A percentile compares a stretch with the other conserved stretches of the same genome.
These are phyloP conservation scores for Anthoscopus minutus DNA, from an alignment of 2,113 vertebrate genomes.

Conservation along the genomic window DNA sequence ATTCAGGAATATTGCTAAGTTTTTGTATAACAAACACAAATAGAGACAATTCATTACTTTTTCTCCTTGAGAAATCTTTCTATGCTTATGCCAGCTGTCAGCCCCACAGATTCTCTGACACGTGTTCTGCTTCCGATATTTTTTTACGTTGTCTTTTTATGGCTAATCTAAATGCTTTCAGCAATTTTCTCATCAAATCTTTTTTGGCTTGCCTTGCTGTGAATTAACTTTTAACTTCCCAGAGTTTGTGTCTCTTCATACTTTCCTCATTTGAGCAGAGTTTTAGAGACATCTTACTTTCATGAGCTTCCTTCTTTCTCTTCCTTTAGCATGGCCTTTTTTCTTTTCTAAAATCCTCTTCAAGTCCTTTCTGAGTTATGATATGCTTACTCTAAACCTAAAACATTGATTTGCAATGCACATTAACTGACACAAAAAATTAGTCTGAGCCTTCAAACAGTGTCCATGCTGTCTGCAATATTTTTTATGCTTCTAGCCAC, in stretches of 20 bases:
- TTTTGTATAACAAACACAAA: not conserved
- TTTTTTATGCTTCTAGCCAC: not conserved
- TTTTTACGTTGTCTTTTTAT: not conserved
- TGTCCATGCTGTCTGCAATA: not conserved
- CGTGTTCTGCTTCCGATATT: not conserved
- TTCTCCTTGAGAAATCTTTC: not conserved
- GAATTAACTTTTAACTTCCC: not conserved
- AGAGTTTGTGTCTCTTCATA: not conserved
- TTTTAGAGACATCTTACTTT: not conserved
- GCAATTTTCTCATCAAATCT: not conserved
- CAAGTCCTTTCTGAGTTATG: not conserved
- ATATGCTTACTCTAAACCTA: not conserved
- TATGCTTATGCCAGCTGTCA: not conserved
- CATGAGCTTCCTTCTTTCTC: not conserved
- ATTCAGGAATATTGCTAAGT: not conserved
- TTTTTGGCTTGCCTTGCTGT: not conserved
- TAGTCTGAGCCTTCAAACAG: not conserved
- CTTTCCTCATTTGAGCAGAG: not conserved
- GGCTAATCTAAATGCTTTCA: not conserved
- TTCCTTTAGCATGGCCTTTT: not conserved
- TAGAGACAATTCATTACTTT: not conserved
- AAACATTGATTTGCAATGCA: not conserved
- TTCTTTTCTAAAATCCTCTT: not conserved
- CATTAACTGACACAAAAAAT: not conserved
- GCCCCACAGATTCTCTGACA: not conserved